phyloP scores from a whole-genome alignment of 2,797 vertebrate genomes.

The Hoplostethus atlanticus region DNA sequence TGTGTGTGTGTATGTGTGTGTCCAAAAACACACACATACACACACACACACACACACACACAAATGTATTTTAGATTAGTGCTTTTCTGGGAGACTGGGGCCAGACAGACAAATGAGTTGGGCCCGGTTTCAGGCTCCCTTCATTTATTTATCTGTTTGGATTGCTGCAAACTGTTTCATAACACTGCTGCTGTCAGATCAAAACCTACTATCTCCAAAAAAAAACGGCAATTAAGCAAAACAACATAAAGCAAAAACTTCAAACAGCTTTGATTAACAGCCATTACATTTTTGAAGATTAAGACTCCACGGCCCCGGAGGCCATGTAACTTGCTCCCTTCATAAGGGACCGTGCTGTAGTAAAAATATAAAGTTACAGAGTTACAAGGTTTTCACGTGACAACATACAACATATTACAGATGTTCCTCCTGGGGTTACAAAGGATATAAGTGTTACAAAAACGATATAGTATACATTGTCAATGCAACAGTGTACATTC shows the following conservation, averaged over 20 bases:
- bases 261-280: constrained; percentile 5
- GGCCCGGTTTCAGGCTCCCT: not conserved
- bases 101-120: constrained; percentile 7
- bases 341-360: not conserved
- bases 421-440: constrained; percentile 40
- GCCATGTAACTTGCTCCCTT: constrained; percentile 5
- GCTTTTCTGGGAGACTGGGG: not conserved
- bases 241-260: constrained; percentile 26
- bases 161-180: not conserved
- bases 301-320: not conserved
- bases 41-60: not conserved
- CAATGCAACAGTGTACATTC: constrained; percentile 57
- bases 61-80: not conserved
- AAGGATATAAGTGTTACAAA: constrained; percentile 31
- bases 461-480: constrained; percentile 38
- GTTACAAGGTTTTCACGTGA: not conserved
- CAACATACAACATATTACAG: constrained; percentile 21
- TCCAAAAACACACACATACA: too few species aligned
- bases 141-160: constrained; percentile 9
- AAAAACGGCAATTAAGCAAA: not conserved
- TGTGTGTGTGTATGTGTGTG: too few species aligned
- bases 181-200: not conserved
- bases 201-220: constrained; percentile 29
- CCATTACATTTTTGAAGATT: not conserved
- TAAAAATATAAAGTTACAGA: constrained; percentile 4